Percentiles rank a stretch among this genome's conserved stretches.
Evolutionary conservation across 2,888 invertebrate species (phyloP).

Genomic region (Thysanoteuthis rhombus): DNA sequence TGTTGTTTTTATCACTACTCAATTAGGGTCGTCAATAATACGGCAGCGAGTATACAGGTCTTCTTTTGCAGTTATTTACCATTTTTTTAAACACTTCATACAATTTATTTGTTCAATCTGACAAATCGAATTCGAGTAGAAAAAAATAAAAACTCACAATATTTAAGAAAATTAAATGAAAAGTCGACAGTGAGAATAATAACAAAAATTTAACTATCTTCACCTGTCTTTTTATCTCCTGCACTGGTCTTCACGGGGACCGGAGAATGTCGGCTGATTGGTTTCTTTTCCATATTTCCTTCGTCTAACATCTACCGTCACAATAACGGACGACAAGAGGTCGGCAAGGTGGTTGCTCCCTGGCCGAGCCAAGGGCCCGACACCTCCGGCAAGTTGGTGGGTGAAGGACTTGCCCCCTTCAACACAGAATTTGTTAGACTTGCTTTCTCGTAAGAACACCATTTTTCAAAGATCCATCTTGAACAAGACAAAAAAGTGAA

Average conservation of each 20-base stretch:
- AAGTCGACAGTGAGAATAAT: neutral
- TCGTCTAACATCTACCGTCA: constrained; percentile 57
- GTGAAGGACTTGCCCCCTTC: constrained; percentile 1
- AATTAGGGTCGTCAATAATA: too few relatives aligned
- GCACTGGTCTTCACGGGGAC: constrained; percentile 50
- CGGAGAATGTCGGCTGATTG: constrained; percentile 51
- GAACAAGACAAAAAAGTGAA: neutral
- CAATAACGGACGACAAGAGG: neutral
- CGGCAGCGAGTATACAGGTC: too few relatives aligned
- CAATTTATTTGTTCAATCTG: neutral
- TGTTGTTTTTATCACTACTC: too few relatives aligned
- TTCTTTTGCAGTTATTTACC: neutral
- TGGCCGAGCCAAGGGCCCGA: neutral
- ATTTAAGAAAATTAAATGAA: neutral
- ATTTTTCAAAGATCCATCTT: constrained; percentile 29
- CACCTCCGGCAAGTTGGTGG: neutral
- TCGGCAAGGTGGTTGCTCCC: constrained; percentile 15
- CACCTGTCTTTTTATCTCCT: constrained; percentile 49
- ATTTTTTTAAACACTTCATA: neutral
- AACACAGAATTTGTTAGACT: neutral
- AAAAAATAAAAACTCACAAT: neutral
- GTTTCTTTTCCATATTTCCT: constrained; percentile 61
- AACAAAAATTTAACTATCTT: too few relatives aligned
- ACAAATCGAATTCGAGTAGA: neutral
- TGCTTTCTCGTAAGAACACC: constrained; percentile 21